Percentiles rank a stretch among this genome's conserved stretches.
phyloP scores from a whole-genome alignment of 2,888 invertebrate genomes.

The Hemicrepidius hirtus region DNA sequence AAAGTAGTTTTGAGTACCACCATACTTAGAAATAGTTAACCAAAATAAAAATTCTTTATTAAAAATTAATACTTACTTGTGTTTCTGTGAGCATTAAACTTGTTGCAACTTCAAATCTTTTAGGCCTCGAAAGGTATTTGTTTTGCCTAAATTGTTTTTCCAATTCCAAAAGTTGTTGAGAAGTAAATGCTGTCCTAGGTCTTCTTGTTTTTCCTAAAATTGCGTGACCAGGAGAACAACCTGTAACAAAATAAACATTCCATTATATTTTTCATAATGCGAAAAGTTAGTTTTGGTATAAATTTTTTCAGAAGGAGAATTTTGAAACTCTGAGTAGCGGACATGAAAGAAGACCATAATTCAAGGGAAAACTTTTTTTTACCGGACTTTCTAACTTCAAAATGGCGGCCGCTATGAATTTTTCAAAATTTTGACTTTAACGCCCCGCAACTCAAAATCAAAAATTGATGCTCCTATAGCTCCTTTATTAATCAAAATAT shows the following conservation, averaged over 20 bases:
- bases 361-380: too few species aligned
- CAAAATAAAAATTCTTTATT: neutral
- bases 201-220: slow-evolving; percentile 90
- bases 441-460: too few species aligned
- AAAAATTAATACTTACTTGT: slow-evolving; percentile 79
- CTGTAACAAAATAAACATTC: slow-evolving; percentile 70
- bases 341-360: too few species aligned
- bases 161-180: slow-evolving; percentile 95
- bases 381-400: too few species aligned
- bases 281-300: too few species aligned
- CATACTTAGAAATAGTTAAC: slow-evolving; percentile 41
- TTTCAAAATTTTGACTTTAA: too few species aligned
- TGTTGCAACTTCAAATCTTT: slow-evolving; percentile 98
- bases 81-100: slow-evolving; percentile 98
- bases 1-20: slow-evolving; percentile 57
- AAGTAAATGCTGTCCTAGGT: slow-evolving; percentile 98
- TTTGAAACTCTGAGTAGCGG: too few species aligned
- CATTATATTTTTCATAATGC: too few species aligned
- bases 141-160: slow-evolving; percentile 99
- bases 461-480: too few species aligned
- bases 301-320: too few species aligned
- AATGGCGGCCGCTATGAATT: too few species aligned
- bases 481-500: too few species aligned
- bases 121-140: slow-evolving; percentile 98
- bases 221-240: slow-evolving; percentile 82